Evolutionary conservation across 2,113 vertebrate species (phyloP).

Genomic region (Sterrhoptilus dennistouni): DNA sequence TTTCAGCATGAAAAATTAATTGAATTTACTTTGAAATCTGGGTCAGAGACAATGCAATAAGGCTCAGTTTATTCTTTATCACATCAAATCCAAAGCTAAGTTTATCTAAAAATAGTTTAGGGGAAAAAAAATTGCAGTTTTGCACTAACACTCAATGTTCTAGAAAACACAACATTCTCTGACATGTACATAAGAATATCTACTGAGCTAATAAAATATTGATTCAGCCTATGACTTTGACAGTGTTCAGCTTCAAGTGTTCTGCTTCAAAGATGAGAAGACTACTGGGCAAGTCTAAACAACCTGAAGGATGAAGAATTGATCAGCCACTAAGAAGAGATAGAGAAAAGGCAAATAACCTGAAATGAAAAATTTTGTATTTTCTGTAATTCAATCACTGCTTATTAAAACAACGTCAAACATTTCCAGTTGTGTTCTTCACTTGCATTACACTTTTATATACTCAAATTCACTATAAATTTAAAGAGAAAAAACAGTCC

Average conservation of each 20-base stretch:
- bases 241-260: neutral
- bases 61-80: neutral
- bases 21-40: slow-evolving; percentile 39
- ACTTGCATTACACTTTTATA: neutral
- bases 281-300: neutral
- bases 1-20: slow-evolving; percentile 55
- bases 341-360: fast-evolving
- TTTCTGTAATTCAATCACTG: neutral
- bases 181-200: neutral
- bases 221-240: neutral
- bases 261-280: neutral
- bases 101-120: neutral
- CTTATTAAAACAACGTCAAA: neutral
- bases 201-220: neutral
- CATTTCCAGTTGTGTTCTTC: neutral
- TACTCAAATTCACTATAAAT: neutral
- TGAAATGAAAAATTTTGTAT: neutral
- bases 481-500: neutral
- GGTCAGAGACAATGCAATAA: neutral
- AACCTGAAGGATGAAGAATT: neutral
- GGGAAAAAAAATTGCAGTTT: neutral
- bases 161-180: neutral
- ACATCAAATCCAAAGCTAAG: neutral
- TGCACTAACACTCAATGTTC: neutral
- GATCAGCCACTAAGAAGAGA: neutral